Evolutionary conservation across 2,797 vertebrate species (phyloP).

Genomic region (Danio jaintianensis): DNA sequence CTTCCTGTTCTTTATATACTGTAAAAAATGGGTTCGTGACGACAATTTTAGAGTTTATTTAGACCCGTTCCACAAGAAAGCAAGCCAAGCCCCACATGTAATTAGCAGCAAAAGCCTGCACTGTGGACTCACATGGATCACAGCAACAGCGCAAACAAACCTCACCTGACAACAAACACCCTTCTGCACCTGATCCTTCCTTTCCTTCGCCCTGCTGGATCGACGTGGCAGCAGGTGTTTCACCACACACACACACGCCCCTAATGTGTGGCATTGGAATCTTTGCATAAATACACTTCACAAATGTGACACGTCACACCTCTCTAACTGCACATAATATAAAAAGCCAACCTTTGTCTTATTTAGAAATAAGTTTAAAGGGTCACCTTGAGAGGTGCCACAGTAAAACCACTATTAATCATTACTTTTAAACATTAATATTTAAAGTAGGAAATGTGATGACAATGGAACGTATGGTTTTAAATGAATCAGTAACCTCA

Average conservation of each 20-base stretch:
- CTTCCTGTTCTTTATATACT: too few species aligned
- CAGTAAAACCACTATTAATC: neutral
- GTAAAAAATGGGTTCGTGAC: neutral
- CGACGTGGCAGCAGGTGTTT: conserved; percentile 68
- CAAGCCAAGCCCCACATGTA: neutral
- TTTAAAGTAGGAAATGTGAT: neutral
- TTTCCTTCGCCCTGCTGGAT: conserved; percentile 55
- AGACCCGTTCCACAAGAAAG: neutral
- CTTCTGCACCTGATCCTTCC: conserved; percentile 60
- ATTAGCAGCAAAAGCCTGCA: conserved; percentile 22
- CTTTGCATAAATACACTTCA: conserved; percentile 17
- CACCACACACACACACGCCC: conserved; percentile 33
- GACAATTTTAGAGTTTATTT: neutral
- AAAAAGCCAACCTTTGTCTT: neutral
- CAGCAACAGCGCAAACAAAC: conserved; percentile 69
- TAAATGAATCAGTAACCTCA: conserved; percentile 29
- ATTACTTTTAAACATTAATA: neutral
- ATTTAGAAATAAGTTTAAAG: neutral
- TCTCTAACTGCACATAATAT: neutral
- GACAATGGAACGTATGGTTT: neutral
- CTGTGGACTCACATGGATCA: conserved; percentile 58
- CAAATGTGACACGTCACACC: neutral
- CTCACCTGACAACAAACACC: conserved; percentile 67
- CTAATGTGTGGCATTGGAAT: conserved; percentile 59
- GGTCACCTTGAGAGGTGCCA: neutral